phyloP scores from a whole-genome alignment of 2,113 vertebrate species.

The Cebidichthys violaceus region DNA sequence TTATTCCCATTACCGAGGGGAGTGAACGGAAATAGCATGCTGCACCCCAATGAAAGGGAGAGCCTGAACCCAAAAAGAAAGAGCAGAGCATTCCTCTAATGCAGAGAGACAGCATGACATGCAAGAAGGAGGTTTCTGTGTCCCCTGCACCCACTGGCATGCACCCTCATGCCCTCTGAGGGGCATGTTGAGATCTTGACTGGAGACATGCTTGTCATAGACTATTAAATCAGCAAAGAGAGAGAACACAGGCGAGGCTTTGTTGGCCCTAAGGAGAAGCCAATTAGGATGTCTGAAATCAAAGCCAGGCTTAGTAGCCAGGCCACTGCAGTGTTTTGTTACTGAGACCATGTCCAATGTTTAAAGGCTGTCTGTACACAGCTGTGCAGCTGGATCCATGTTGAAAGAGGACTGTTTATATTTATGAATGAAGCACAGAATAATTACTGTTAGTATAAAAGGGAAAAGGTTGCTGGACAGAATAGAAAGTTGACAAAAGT shows the following conservation, averaged over 20 bases:
- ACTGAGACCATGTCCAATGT: constrained; percentile 47
- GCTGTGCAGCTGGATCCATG: constrained; percentile 37
- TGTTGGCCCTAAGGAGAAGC: constrained; percentile 65
- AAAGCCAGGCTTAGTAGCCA: constrained; percentile 65
- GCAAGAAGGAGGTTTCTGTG: constrained; percentile 49
- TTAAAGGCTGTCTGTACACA: constrained; percentile 35
- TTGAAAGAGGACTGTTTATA: constrained; percentile 23
- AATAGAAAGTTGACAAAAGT: neutral
- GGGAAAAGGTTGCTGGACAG: constrained; percentile 4
- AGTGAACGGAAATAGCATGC: constrained; percentile 75
- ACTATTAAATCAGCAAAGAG: constrained; percentile 66
- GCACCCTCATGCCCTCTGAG: constrained; percentile 42
- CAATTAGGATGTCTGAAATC: constrained; percentile 73
- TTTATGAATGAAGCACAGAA: neutral
- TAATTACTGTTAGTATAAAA: constrained; percentile 28
- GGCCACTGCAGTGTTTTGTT: constrained; percentile 46
- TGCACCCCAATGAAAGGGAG: constrained; percentile 45
- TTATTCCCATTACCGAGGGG: constrained; percentile 54
- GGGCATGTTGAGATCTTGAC: constrained; percentile 61
- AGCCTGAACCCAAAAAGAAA: constrained; percentile 44
- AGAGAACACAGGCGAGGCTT: constrained; percentile 61
- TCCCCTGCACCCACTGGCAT: constrained; percentile 44
- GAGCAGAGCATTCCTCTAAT: constrained; percentile 59
- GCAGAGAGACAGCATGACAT: constrained; percentile 54
- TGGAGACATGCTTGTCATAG: constrained; percentile 72